A percentile compares a stretch with the other conserved stretches of the same genome.
These are phyloP conservation scores for Scaptomyza tumidula DNA, from an alignment of 2,888 invertebrate species.

Conservation along the genomic window DNA sequence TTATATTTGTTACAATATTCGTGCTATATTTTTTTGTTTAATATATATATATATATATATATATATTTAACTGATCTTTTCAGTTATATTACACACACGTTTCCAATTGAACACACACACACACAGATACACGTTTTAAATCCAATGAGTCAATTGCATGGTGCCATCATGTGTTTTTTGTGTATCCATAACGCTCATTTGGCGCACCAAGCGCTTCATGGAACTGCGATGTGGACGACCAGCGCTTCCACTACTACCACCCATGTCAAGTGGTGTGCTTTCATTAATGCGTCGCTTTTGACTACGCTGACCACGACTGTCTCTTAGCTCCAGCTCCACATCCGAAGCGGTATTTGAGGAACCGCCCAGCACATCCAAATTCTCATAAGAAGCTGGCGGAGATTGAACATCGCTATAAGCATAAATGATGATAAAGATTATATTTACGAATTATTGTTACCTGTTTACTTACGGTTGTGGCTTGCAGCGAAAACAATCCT, in stretches of 20 bases:
- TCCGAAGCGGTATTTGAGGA: slow-evolving; percentile 83
- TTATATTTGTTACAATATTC: not conserved
- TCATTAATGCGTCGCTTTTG: slow-evolving; percentile 80
- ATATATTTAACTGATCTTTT: not conserved
- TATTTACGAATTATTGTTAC: no score
- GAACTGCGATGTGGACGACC: slow-evolving; percentile 85
- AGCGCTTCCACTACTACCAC: slow-evolving; percentile 19
- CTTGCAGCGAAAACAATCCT: slow-evolving; percentile 90
- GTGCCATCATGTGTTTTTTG: slow-evolving; percentile 91
- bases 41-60: not conserved
- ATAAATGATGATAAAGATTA: not conserved
- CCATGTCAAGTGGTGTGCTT: slow-evolving; percentile 83
- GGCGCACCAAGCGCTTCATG: slow-evolving; percentile 90
- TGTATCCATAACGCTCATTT: slow-evolving; percentile 92
- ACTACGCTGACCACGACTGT: slow-evolving; percentile 67
- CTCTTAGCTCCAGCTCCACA: slow-evolving; percentile 75
- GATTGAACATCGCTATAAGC: slow-evolving; percentile 64
- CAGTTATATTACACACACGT: not conserved
- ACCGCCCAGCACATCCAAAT: slow-evolving; percentile 87
- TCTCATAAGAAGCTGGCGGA: slow-evolving; percentile 89
- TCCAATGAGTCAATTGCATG: slow-evolving; percentile 95
- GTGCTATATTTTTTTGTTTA: slow-evolving; percentile 2
- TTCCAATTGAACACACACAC: no score
- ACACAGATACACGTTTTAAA: slow-evolving; percentile 84
- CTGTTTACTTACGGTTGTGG: slow-evolving; percentile 87